Evolutionary conservation across 2,113 vertebrate genomes (phyloP), one percentile per base, ranked within the genome.

Genomic region (Upupa epops): DNA sequence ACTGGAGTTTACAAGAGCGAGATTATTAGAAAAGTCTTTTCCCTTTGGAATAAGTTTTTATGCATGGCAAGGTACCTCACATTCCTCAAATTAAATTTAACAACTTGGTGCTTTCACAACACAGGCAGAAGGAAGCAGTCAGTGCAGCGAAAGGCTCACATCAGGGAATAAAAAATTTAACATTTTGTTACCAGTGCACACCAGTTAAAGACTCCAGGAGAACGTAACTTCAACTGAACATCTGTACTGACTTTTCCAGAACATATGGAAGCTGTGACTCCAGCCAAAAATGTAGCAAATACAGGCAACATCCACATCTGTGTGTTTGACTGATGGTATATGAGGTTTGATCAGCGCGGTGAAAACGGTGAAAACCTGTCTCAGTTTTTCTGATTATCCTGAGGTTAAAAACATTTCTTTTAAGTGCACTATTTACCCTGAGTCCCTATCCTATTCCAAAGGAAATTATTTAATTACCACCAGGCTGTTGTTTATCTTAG

Each of bases 1-100:
- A 61, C 31, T 49, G 69, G 36, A 89, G 51, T 79, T 89, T 73
- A 3, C 25, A 81, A 76, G 8, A 45, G 9, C 34, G 31, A 73
- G 24, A 81, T 40, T 56, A 61, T 61, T 72, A 64, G 18, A 59
- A 63, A 66, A 45, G 37, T 37, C 42, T 60, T 77, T 87, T 77
- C 58, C 45, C 55, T 77, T 70, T 71, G 56, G 31, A 85, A 83
- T 76, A 88, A 28, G 12, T 63, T 89, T 77, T 61, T 15, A 48
- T 8, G 25, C 22, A 9, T 32, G 73, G 60, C 20, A 76, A 65
- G 32, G 34, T 5, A 91, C 4, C 28, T 37, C 13, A 0, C 28
- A 69, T 72, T 86, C 55, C 68, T 88, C 28, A 59, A 74, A 60
- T 18, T 13, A 69, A 72, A 21, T 31, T 36, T 45, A 86, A 88